Conservation (phyloP, 1,140 invertebrate genomes). For the Anadara kagoshimensis region DNA sequence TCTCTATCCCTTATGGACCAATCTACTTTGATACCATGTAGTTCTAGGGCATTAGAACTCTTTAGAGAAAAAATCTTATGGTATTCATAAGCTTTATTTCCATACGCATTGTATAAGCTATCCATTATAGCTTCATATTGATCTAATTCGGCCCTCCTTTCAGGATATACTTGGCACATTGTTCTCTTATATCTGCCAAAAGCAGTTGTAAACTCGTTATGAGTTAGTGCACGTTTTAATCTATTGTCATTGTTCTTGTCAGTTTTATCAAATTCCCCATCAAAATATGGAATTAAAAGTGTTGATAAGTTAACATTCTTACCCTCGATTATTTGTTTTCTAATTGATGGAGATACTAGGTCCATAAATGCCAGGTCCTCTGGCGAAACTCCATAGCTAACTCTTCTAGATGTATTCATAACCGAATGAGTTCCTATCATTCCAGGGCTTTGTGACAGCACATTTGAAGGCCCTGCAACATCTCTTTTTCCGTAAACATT, state of each 20-base stretch:
- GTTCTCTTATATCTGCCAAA: constrained; percentile 32
- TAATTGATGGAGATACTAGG: background rate
- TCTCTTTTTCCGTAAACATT: no score
- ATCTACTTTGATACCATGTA: constrained; percentile 10
- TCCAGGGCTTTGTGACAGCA: no score
- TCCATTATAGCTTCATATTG: constrained; percentile 18
- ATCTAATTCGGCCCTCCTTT: constrained; percentile 22
- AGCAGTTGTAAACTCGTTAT: constrained; percentile 22
- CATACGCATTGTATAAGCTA: constrained; percentile 14
- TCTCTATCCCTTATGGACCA: constrained; percentile 6
- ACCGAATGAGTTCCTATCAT: no score
- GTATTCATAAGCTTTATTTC: constrained; percentile 22
- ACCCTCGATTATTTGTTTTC: constrained; percentile 18
- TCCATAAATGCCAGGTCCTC: constrained; percentile 24
- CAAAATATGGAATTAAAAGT: background rate
- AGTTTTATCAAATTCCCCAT: no score
- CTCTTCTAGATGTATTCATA: no score
- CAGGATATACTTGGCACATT: constrained; percentile 14
- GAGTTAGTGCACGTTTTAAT: background rate
- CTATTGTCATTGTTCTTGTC: constrained; percentile 1
- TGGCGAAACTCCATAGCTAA: background rate
- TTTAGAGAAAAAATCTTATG: constrained; percentile 9
- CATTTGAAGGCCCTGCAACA: no score
- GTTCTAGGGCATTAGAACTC: background rate
- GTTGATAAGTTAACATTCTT: constrained; percentile 15